These are phyloP conservation scores for Oostethus manadensis DNA, from an alignment of 2,113 vertebrate species.

Conservation along the genomic window DNA sequence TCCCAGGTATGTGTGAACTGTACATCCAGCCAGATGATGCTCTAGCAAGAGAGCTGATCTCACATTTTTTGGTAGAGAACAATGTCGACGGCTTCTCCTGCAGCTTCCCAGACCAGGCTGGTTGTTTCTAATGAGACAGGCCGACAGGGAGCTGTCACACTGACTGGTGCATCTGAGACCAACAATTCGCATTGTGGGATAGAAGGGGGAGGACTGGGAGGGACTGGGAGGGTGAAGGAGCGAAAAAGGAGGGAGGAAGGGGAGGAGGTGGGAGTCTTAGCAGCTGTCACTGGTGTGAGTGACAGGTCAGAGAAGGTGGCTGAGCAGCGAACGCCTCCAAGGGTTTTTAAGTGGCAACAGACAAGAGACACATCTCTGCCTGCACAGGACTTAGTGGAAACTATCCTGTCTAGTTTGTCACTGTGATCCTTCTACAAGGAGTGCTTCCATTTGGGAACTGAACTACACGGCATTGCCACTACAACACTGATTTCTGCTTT, in stretches of 20 bases:
- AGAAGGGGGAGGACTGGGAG: conserved; percentile 37
- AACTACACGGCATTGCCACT: conserved; percentile 18
- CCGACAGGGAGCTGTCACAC: conserved; percentile 73
- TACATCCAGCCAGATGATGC: conserved; percentile 54
- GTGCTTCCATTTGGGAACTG: conserved; percentile 21
- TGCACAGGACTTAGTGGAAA: conserved; percentile 41
- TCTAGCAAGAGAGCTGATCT: conserved; percentile 63
- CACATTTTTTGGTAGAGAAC: conserved; percentile 46
- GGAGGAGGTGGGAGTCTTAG: conserved; percentile 22
- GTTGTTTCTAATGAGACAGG: conserved; percentile 77
- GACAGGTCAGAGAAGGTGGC: conserved; percentile 69
- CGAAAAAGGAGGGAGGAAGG: conserved; percentile 21
- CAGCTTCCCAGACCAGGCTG: conserved; percentile 65
- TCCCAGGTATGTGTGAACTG: conserved; percentile 48
- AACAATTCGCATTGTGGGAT: conserved; percentile 55
- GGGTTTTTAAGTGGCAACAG: conserved; percentile 53
- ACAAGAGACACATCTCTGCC: conserved; percentile 52
- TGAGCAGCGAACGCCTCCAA: conserved; percentile 50
- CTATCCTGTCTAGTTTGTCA: conserved; percentile 34
- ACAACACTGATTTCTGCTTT: conserved; percentile 27
- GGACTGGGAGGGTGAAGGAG: conserved; percentile 38
- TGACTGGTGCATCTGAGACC: conserved; percentile 70
- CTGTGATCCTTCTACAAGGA: conserved; percentile 42
- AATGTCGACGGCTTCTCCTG: conserved; percentile 46
- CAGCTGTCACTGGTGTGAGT: conserved; percentile 65